Evolutionary conservation across 2,888 invertebrate species (phyloP).

Genomic region (Pollenia amentaria): DNA sequence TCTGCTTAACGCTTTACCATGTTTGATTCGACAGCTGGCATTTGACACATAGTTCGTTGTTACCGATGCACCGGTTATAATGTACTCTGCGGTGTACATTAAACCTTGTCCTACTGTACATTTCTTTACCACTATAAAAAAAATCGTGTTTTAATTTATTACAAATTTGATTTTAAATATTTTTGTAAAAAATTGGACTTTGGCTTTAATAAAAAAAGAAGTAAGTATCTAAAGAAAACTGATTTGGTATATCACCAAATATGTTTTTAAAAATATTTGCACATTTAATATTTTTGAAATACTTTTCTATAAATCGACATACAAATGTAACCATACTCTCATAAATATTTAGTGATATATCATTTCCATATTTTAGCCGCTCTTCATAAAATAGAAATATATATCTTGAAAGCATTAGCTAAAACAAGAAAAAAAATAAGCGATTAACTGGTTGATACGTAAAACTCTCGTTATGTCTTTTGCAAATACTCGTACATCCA

Average conservation of each 20-base stretch:
- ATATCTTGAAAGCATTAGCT: conserved; percentile 30
- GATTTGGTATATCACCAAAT: conserved; percentile 32
- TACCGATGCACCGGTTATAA: too few relatives aligned
- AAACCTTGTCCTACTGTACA: too few relatives aligned
- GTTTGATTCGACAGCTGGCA: too few relatives aligned
- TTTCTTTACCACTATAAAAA: too few relatives aligned
- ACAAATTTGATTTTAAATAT: too few relatives aligned
- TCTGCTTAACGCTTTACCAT: too few relatives aligned
- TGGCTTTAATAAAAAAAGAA: too few relatives aligned
- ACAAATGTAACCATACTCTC: not conserved
- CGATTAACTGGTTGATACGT: conserved; percentile 53
- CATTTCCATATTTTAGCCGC: conserved; percentile 49
- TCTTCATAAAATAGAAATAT: conserved; percentile 23
- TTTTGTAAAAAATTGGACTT: too few relatives aligned
- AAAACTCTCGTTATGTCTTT: conserved; percentile 64
- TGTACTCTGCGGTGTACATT: too few relatives aligned
- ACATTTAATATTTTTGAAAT: conserved; percentile 24
- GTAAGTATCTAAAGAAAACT: not conserved
- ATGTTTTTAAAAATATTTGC: conserved; percentile 21
- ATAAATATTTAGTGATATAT: conserved; percentile 1
- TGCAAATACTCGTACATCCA: conserved; percentile 55
- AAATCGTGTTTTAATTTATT: too few relatives aligned
- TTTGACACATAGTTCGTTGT: too few relatives aligned
- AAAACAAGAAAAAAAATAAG: conserved; percentile 20
- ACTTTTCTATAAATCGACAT: not conserved